Percentiles rank a stretch among this genome's conserved stretches.
These are phyloP conservation scores for Bufo gargarizans DNA, from an alignment of 2,113 vertebrate genomes.

Conservation along the genomic window DNA sequence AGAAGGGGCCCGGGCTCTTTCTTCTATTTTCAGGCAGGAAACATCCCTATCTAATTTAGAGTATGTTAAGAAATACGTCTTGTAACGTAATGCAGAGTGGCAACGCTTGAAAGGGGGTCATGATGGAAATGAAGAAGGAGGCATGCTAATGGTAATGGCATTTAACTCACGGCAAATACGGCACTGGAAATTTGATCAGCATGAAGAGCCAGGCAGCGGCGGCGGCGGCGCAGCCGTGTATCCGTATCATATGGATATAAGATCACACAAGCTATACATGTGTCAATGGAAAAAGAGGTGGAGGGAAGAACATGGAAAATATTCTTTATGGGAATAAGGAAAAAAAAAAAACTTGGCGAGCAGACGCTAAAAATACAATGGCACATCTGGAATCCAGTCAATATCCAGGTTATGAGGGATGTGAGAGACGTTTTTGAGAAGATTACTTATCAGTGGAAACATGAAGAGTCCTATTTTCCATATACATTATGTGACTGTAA, in stretches of 20 bases:
- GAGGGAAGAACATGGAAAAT: constrained; percentile 56
- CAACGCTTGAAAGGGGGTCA: constrained; percentile 17
- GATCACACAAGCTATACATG: constrained; percentile 49
- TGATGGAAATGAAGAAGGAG: constrained; percentile 14
- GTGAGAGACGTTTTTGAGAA: constrained; percentile 50
- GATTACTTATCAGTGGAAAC: constrained; percentile 54
- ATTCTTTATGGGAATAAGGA: constrained; percentile 56
- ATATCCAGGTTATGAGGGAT: constrained; percentile 48
- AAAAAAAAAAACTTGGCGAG: constrained; percentile 41
- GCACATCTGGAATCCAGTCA: constrained; percentile 56
- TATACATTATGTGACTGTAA: constrained; percentile 16
- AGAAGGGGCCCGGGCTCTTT: not conserved
- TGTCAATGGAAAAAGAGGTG: constrained; percentile 56
- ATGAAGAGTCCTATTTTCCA: constrained; percentile 49
- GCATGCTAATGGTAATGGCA: constrained; percentile 19
- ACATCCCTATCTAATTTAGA: constrained; percentile 28
- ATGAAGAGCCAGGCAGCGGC: constrained; percentile 1
- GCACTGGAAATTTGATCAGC: constrained; percentile 22
- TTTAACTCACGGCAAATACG: constrained; percentile 3
- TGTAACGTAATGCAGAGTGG: constrained; percentile 18
- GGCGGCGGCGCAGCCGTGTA: constrained; percentile 10
- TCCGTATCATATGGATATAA: constrained; percentile 51
- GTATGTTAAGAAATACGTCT: constrained; percentile 23
- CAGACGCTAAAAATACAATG: constrained; percentile 48
- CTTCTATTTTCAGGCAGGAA: constrained; percentile 6